Percentiles rank a stretch among this genome's conserved stretches.
phyloP scores from a whole-genome alignment of 2,797 vertebrate species.

The Notolabrus celidotus region DNA sequence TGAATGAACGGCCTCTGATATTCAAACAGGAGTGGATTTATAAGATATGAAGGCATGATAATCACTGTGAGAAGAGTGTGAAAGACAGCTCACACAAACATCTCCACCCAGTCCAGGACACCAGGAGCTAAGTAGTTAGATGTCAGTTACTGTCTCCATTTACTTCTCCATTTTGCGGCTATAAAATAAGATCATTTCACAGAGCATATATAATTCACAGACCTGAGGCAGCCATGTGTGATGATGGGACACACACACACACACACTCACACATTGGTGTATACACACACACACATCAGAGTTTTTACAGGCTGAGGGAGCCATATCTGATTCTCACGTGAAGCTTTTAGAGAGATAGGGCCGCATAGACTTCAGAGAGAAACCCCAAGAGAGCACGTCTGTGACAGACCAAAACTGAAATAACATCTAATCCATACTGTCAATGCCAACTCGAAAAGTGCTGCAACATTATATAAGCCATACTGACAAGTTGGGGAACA shows the following conservation, averaged over 20 bases:
- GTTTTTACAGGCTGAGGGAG: constrained; percentile 67
- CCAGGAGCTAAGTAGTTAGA: constrained; percentile 63
- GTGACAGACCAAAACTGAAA: constrained; percentile 53
- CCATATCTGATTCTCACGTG: constrained; percentile 69
- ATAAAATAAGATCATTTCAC: constrained; percentile 87
- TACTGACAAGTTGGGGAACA: constrained; percentile 63
- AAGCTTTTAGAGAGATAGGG: constrained; percentile 69
- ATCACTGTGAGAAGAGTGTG: constrained; percentile 28
- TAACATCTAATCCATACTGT: constrained; percentile 64
- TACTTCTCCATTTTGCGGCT: constrained; percentile 76
- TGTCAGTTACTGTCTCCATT: constrained; percentile 76
- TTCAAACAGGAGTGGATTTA: constrained; percentile 22
- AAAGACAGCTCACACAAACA: constrained; percentile 49
- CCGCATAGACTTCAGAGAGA: constrained; percentile 39
- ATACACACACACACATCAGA: constrained; percentile 44
- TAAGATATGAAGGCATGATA: constrained; percentile 19
- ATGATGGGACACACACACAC: constrained; percentile 75
- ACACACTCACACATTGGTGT: constrained; percentile 46
- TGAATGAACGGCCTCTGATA: constrained; percentile 16
- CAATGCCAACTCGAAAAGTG: constrained; percentile 54
- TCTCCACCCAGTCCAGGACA: constrained; percentile 67
- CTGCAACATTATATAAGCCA: constrained; percentile 78
- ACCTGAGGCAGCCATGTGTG: constrained; percentile 81
- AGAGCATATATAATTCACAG: constrained; percentile 86
- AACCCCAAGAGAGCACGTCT: constrained; percentile 37